Conservation (phyloP, 2,888 invertebrate species). For the Rhagium mordax region DNA sequence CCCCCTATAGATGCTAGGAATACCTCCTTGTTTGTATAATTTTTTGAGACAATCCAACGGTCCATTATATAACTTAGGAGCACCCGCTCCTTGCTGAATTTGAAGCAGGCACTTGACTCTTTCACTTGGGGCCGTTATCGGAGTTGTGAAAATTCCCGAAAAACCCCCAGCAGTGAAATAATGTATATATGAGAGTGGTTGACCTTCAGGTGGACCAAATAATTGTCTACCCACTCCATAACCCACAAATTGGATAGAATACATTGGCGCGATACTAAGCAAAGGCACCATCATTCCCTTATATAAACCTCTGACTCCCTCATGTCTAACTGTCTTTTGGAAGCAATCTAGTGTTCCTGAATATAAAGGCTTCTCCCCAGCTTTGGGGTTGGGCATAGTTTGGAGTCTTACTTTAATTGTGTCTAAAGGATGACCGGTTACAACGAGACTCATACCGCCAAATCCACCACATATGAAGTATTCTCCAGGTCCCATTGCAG, state of each 20-base stretch:
- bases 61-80: slow-evolving; percentile 86
- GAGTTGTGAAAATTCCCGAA: slow-evolving; percentile 97
- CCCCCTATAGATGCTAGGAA: slow-evolving; percentile 94
- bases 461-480: slow-evolving; percentile 97
- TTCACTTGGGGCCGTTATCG: slow-evolving; percentile 98
- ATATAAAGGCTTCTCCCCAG: slow-evolving; percentile 86
- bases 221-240: slow-evolving; percentile 94
- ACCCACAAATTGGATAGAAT: slow-evolving; percentile 97
- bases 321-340: slow-evolving; percentile 88
- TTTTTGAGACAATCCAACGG: slow-evolving; percentile 92
- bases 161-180: slow-evolving; percentile 95
- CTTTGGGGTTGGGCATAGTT: slow-evolving; percentile 89
- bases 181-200: slow-evolving; percentile 80
- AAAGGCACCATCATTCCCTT: slow-evolving; percentile 95
- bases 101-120: slow-evolving; percentile 98
- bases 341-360: slow-evolving; percentile 94
- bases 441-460: slow-evolving; percentile 95
- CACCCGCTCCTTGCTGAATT: slow-evolving; percentile 83
- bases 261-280: slow-evolving; percentile 98
- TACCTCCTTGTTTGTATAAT: slow-evolving; percentile 93
- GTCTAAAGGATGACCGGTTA: slow-evolving; percentile 97
- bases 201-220: slow-evolving; percentile 75
- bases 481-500: slow-evolving; percentile 82
- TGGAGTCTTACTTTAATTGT: slow-evolving; percentile 96
- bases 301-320: slow-evolving; percentile 89